Evolutionary conservation across 2,888 invertebrate species (phyloP).

Genomic region (Bimastos eiseni): DNA sequence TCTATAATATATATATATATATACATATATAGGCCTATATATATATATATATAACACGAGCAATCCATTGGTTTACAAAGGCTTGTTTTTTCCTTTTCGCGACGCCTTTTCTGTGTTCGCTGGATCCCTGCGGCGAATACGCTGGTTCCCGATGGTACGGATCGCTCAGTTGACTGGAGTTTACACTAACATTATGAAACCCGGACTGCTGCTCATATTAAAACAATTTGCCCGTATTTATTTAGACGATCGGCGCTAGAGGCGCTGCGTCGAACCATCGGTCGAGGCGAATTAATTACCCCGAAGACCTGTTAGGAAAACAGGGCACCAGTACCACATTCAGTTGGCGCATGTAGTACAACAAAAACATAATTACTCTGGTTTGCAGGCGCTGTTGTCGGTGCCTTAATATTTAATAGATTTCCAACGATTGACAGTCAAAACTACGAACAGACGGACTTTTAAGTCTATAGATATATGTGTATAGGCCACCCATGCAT

Average conservation of each 20-base stretch:
- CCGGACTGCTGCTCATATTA: background rate
- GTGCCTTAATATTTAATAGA: constrained; percentile 15
- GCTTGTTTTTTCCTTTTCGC: constrained; percentile 17
- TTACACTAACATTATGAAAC: constrained; percentile 24
- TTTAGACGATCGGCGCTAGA: background rate
- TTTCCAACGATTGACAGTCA: background rate
- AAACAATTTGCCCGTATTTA: constrained; percentile 24
- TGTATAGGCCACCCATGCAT: too few species aligned
- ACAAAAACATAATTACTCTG: constrained; percentile 24
- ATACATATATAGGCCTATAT: constrained; percentile 13
- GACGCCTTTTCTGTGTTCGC: constrained; percentile 23
- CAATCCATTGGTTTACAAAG: background rate
- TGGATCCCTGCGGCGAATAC: constrained; percentile 2
- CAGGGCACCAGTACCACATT: constrained; percentile 15
- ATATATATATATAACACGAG: constrained; percentile 13
- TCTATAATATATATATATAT: background rate
- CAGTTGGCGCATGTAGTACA: constrained; percentile 15
- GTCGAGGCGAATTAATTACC: constrained; percentile 15
- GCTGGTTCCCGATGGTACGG: constrained; percentile 1
- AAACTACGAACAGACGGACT: background rate
- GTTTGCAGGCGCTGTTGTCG: background rate
- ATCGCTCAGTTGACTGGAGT: constrained; percentile 22
- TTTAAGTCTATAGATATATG: too few species aligned
- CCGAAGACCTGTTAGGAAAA: constrained; percentile 26
- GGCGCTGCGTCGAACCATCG: background rate